A percentile compares a stretch with the other conserved stretches of the same genome.
Evolutionary conservation across 2,888 invertebrate species (phyloP).

Genomic region (Gymnoscelis rufifasciata): DNA sequence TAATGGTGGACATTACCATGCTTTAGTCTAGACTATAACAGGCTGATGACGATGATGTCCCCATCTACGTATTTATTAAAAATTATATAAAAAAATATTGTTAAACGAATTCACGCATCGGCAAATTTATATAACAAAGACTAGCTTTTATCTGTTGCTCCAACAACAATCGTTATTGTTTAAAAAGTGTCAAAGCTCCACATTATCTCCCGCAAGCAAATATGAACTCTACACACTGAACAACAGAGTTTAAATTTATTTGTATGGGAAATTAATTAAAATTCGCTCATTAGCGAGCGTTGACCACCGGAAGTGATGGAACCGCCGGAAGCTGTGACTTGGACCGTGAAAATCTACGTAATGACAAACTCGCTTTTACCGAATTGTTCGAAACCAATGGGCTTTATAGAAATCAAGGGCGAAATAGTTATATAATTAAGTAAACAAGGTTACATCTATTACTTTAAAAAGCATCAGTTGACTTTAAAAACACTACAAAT

Average conservation of each 20-base stretch:
- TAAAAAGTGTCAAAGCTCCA: conserved; percentile 1
- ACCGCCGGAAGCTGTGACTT: conserved; percentile 60
- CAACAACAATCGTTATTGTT: neutral
- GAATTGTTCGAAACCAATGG: conserved; percentile 17
- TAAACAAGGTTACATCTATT: no score
- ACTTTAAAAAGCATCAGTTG: no score
- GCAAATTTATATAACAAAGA: no score
- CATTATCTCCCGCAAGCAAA: neutral
- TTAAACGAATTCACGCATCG: no score
- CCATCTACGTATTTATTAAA: no score
- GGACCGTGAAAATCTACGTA: conserved; percentile 52
- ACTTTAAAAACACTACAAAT: no score
- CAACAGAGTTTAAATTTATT: conserved; percentile 9
- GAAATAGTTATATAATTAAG: neutral
- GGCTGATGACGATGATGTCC: no score
- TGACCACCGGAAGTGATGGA: conserved; percentile 61
- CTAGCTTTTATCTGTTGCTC: no score
- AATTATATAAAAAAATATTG: no score
- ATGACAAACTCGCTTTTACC: conserved; percentile 27
- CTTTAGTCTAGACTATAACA: no score
- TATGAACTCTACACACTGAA: neutral
- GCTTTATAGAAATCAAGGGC: neutral
- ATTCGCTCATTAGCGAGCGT: conserved; percentile 19
- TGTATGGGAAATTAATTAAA: conserved; percentile 12
- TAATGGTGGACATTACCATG: no score